Conservation (phyloP, 2,113 vertebrate genomes). For the Holacanthus passer region DNA sequence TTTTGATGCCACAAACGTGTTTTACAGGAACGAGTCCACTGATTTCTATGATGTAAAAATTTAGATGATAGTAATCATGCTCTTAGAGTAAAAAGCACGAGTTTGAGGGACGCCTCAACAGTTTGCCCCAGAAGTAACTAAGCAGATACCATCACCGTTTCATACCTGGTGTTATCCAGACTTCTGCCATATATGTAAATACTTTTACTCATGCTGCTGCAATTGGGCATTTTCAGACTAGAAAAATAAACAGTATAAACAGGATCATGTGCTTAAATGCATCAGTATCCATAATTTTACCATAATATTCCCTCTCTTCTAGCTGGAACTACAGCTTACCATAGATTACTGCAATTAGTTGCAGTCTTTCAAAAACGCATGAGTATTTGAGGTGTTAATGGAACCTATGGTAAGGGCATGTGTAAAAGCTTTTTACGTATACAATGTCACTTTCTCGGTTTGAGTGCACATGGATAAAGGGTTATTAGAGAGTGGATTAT, state of each 20-base stretch:
- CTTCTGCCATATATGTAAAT: background rate
- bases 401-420: background rate
- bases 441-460: constrained; percentile 17
- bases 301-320: background rate
- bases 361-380: background rate
- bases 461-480: constrained; percentile 10
- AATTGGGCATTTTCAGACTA: background rate
- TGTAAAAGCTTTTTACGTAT: background rate
- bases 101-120: background rate
- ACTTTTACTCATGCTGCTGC: background rate
- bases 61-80: too few relatives aligned
- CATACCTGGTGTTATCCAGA: background rate
- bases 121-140: background rate
- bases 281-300: background rate
- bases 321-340: background rate
- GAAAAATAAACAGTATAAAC: background rate
- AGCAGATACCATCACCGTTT: background rate
- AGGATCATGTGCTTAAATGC: background rate
- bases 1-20: background rate
- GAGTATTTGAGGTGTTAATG: constrained; percentile 1
- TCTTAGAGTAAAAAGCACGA: background rate
- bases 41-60: background rate
- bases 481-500: constrained; percentile 35
- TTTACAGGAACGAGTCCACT: background rate
- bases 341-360: background rate